Conservation (phyloP, 2,797 vertebrate genomes). For the Muscicapa comitata region DNA sequence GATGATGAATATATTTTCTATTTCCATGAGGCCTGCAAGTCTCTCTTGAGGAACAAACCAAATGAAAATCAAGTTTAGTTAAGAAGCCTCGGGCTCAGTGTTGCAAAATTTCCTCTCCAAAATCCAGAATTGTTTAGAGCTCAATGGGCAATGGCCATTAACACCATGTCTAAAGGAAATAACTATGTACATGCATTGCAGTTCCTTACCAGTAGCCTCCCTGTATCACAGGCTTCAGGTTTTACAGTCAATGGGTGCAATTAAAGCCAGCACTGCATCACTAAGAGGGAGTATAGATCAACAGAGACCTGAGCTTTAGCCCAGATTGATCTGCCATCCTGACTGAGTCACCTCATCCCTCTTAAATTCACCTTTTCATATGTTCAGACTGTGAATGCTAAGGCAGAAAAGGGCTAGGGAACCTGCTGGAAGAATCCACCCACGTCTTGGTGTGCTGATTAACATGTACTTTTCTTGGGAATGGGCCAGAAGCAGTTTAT, state of each 20-base stretch:
- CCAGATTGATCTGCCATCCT: not conserved
- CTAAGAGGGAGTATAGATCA: not conserved
- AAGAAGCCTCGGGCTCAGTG: not conserved
- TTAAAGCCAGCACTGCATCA: not conserved
- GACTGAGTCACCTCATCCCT: not conserved
- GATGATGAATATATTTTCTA: not conserved
- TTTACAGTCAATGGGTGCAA: not conserved
- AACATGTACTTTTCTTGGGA: not conserved
- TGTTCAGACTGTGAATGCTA: not conserved
- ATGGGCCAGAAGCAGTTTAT: not conserved
- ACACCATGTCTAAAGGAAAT: not conserved
- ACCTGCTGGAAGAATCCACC: not conserved
- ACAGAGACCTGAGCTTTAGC: not conserved
- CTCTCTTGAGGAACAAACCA: not conserved
- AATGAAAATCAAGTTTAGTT: not conserved
- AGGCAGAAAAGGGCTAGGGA: not conserved
- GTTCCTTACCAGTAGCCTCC: not conserved
- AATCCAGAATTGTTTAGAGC: not conserved
- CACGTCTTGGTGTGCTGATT: not conserved
- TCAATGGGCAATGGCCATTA: not conserved
- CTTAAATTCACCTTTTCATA: not conserved
- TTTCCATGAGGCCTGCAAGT: not conserved
- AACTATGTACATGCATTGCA: not conserved
- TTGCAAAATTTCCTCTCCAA: not conserved
- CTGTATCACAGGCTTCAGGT: not conserved